Conservation (phyloP, 2,113 vertebrate species). For the Syngnathus scovelli region DNA sequence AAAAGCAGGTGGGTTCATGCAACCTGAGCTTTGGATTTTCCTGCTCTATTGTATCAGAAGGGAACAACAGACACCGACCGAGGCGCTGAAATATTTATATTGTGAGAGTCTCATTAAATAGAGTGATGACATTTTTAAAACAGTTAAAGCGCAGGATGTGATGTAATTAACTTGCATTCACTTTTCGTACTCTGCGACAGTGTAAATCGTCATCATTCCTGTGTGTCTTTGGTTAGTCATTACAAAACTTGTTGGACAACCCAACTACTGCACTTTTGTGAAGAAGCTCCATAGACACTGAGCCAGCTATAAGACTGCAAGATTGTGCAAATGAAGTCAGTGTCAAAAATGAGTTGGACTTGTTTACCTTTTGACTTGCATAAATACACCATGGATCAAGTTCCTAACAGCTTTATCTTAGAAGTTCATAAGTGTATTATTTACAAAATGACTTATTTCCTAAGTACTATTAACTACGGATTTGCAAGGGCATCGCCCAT, state of each 20-base stretch:
- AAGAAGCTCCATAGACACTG: not conserved
- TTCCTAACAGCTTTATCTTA: not conserved
- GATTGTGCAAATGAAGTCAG: too few relatives aligned
- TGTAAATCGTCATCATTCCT: constrained; percentile 8
- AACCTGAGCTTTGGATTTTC: constrained; percentile 60
- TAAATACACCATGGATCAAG: not conserved
- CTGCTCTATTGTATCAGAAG: constrained; percentile 42
- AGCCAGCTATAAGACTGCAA: too few relatives aligned
- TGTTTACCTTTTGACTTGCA: not conserved
- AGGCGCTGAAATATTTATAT: constrained; percentile 55
- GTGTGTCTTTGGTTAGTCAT: constrained; percentile 28
- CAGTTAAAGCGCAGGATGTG: not conserved
- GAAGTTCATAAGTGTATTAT: not conserved
- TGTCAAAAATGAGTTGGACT: too few relatives aligned
- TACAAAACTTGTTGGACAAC: constrained; percentile 12
- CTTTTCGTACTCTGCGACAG: not conserved
- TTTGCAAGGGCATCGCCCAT: not conserved
- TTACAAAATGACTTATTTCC: not conserved
- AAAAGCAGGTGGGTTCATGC: constrained; percentile 29
- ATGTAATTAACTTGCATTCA: not conserved
- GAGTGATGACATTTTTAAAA: not conserved
- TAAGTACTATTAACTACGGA: not conserved
- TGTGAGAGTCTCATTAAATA: constrained; percentile 8
- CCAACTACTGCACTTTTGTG: not conserved
- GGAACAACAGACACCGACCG: constrained; percentile 42